Percentiles rank a stretch among this genome's conserved stretches.
These are phyloP conservation scores for Thripadectes ignobilis DNA, from an alignment of 2,797 vertebrate species.

Conservation along the genomic window DNA sequence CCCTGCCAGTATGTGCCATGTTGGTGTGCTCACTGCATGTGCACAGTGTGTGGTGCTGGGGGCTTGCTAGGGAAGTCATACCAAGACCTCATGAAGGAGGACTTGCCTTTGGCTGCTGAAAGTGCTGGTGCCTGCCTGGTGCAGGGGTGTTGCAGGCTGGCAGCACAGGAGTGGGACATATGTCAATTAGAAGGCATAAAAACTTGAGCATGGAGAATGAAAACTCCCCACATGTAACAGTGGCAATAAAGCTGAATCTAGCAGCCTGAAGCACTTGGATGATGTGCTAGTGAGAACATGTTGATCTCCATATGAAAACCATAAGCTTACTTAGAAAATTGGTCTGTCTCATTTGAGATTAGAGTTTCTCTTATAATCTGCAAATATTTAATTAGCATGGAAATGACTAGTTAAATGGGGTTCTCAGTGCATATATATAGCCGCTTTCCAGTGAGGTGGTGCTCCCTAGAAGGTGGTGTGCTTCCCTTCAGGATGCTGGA, in stretches of 20 bases:
- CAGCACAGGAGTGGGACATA: rapidly evolving
- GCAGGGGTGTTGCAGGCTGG: background rate
- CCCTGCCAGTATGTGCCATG: rapidly evolving
- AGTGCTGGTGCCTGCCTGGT: background rate
- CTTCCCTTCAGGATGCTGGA: background rate
- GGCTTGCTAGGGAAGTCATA: too few relatives aligned
- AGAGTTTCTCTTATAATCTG: conserved; percentile 19
- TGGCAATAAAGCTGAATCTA: background rate
- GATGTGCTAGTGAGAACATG: background rate
- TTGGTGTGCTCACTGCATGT: rapidly evolving
- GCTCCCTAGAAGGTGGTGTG: background rate
- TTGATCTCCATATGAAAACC: conserved; percentile 12
- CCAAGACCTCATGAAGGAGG: background rate
- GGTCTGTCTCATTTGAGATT: conserved; percentile 22
- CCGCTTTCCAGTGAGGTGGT: rapidly evolving
- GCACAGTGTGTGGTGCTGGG: rapidly evolving
- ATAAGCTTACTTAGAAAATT: conserved; percentile 34
- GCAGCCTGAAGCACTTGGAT: background rate
- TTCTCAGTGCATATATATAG: background rate
- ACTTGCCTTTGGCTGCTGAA: background rate
- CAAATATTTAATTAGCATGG: conserved; percentile 27
- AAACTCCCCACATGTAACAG: background rate
- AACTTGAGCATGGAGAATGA: background rate
- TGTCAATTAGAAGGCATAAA: background rate
- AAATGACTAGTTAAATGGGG: conserved; percentile 8